A percentile compares a stretch with the other conserved stretches of the same genome.
phyloP scores from a whole-genome alignment of 1,140 invertebrate species.

The Centruroides vittatus region DNA sequence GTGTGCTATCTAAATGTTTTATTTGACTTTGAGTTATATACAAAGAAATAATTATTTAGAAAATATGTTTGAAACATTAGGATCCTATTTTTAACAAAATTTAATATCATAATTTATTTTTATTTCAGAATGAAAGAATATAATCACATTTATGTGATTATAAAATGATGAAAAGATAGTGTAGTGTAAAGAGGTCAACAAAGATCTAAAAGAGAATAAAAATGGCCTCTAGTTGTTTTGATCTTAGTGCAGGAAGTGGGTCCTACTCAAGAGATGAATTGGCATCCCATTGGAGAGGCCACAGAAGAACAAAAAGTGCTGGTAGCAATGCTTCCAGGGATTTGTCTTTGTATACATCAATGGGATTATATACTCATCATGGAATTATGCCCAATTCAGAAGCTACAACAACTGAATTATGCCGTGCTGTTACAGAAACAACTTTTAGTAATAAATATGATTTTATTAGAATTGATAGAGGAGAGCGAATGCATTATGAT shows the following conservation, averaged over 20 bases:
- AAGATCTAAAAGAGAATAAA: background rate
- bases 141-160: too few relatives aligned
- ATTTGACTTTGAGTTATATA: too few relatives aligned
- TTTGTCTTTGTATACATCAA: conserved; percentile 17
- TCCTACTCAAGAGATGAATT: conserved; percentile 12
- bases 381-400: conserved; percentile 10
- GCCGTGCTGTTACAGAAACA: conserved; percentile 8
- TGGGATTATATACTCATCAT: conserved; percentile 19
- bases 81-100: too few relatives aligned
- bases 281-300: conserved; percentile 12
- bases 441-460: conserved; percentile 17
- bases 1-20: too few relatives aligned
- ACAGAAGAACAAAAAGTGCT: conserved; percentile 17
- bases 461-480: conserved; percentile 8
- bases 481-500: background rate
- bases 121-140: too few relatives aligned
- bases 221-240: conserved; percentile 16
- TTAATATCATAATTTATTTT: too few relatives aligned
- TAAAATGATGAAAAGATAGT: background rate
- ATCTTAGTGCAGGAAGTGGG: conserved; percentile 10
- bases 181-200: background rate
- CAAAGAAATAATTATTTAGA: too few relatives aligned
- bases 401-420: conserved; percentile 1
- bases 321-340: conserved; percentile 16
- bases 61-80: too few relatives aligned